Percentiles rank a stretch among this genome's conserved stretches.
phyloP scores from a whole-genome alignment of 2,888 invertebrate genomes.

The Bhutanitis thaidina region DNA sequence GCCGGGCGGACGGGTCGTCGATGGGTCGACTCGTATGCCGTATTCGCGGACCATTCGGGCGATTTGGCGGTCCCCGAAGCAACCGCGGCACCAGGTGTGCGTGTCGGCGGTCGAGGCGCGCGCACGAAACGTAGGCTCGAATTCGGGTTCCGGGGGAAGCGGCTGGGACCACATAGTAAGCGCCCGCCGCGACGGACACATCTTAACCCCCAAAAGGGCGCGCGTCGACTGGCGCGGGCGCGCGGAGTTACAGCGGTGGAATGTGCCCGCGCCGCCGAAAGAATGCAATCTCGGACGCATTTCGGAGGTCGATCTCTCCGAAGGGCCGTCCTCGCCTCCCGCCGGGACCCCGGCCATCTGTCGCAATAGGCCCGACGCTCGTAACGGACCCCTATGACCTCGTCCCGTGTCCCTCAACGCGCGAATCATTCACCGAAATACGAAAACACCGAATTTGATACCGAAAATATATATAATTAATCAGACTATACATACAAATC shows the following conservation, averaged over 20 bases:
- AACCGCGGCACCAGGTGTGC: conserved; percentile 53
- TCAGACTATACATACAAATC: no score
- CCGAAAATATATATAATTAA: background rate
- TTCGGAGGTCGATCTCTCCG: conserved; percentile 80
- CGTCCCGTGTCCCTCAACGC: conserved; percentile 52
- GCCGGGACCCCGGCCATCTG: conserved; percentile 73
- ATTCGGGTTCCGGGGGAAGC: conserved; percentile 62
- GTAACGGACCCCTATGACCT: conserved; percentile 65
- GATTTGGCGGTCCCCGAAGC: conserved; percentile 53
- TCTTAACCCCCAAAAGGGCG: conserved; percentile 80
- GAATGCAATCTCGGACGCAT: conserved; percentile 81
- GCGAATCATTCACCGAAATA: conserved; percentile 54
- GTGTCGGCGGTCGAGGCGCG: conserved; percentile 53
- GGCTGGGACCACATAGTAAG: conserved; percentile 77
- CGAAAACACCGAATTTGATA: background rate
- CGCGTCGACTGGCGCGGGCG: conserved; percentile 71
- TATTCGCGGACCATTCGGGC: conserved; percentile 70
- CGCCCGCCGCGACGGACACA: conserved; percentile 77
- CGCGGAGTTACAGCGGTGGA: conserved; percentile 73
- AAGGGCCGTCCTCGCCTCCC: conserved; percentile 66
- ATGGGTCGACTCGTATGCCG: conserved; percentile 65
- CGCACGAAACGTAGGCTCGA: conserved; percentile 53
- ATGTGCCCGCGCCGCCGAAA: conserved; percentile 80
- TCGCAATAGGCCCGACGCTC: conserved; percentile 61
- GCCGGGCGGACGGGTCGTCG: conserved; percentile 55